phyloP scores from a whole-genome alignment of 2,113 vertebrate genomes.

The Scortum barcoo region DNA sequence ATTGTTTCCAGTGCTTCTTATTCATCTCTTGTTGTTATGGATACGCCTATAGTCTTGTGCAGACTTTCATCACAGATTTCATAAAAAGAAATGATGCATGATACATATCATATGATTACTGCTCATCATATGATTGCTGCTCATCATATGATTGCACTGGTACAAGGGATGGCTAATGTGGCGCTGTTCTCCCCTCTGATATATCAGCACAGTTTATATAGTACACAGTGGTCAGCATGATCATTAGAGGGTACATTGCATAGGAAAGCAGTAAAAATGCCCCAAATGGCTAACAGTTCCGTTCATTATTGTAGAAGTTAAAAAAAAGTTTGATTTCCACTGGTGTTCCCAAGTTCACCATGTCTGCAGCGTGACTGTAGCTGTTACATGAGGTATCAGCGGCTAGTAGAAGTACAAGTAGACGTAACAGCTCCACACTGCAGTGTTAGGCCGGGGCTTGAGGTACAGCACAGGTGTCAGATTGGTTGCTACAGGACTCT shows the following conservation, averaged over 20 bases:
- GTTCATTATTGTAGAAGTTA: constrained; percentile 3
- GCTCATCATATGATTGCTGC: not conserved
- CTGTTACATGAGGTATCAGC: constrained; percentile 42
- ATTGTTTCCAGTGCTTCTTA: no score
- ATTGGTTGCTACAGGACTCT: constrained; percentile 24
- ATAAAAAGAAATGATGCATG: not conserved
- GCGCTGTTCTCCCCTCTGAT: not conserved
- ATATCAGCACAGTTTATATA: not conserved
- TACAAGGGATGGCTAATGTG: not conserved
- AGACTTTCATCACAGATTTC: constrained; percentile 1
- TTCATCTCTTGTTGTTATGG: not conserved
- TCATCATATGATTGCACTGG: not conserved
- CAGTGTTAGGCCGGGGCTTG: constrained; percentile 24
- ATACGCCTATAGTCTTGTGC: not conserved
- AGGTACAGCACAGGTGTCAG: constrained; percentile 16
- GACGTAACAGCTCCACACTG: constrained; percentile 9
- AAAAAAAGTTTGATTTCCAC: not conserved
- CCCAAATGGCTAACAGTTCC: not conserved
- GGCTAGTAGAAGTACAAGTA: constrained; percentile 10
- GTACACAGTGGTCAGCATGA: constrained; percentile 10
- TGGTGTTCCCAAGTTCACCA: not conserved
- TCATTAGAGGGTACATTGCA: constrained; percentile 29
- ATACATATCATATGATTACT: not conserved
- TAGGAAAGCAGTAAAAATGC: constrained; percentile 3
- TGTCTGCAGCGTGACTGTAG: not conserved